Base-by-base conservation (phyloP, 2,113 vertebrate genomes). In the Gracilinanus agilis region DNA sequence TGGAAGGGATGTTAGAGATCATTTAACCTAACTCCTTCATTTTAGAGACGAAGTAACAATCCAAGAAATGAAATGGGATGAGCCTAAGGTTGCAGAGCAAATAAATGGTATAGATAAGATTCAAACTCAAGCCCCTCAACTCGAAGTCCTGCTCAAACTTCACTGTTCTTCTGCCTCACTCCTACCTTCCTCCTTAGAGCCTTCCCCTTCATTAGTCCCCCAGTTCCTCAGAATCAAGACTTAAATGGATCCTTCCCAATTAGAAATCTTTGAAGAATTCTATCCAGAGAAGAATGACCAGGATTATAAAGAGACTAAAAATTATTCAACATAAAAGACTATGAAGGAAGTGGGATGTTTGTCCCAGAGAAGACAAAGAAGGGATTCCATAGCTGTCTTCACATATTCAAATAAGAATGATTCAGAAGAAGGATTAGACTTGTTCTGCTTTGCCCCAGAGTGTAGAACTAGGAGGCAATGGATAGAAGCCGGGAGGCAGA, bases 61-160 rank as follows among this genome's bases (percentile, higher is more conserved):
- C n/a, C n/a, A 83, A 9, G 16, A 83, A 40, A 83, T 83, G 67
- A n/a, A 83, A 83, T 40, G 34, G 19, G 67, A 83, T 19, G 19
- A 40, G n/a, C 19, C 5, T 9, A 83, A 83, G 13, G 13, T n/a
- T 83, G 19, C 2, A 40, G 23, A 23, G 67, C 67, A 83, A 83
- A 40, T 40, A 83, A 83, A 40, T 83, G 4, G 34, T 23, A 83
- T 34, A 40, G n/a, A n/a, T 4, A n/a, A 75, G 61, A 19, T 34
- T 75, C 4, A 75, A 34, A 75, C 61, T 83, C 16, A 40, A 40
- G 7, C 61, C n/a, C 27, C 53, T 53, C 29, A 90, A 21, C 24
- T 44, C 44, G 53, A 40, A 53, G 27, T 56, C 27, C 83, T 61
- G 95, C 96, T 94, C 96, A 95, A 95, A 91, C 88, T 90, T 88